These are phyloP conservation scores for Lithophane socia DNA, from an alignment of 2,888 invertebrate genomes.

Conservation along the genomic window DNA sequence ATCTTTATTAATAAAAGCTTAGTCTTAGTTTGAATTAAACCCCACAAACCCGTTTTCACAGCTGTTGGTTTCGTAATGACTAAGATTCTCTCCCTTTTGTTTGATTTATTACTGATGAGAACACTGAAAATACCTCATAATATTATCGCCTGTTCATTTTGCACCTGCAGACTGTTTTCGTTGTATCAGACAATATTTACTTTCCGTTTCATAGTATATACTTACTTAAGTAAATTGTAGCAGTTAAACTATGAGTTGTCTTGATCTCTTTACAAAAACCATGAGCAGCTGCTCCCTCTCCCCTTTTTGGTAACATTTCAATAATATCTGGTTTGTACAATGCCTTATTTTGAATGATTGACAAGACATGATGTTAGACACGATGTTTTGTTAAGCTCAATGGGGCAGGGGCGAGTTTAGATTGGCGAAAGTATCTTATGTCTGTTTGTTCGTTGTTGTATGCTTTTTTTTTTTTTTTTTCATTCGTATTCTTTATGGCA, in stretches of 20 bases:
- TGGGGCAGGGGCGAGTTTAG: not conserved
- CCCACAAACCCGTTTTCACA: not conserved
- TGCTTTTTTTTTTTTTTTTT: too few relatives aligned
- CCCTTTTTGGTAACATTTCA: constrained; percentile 4
- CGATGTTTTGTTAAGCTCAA: constrained; percentile 32
- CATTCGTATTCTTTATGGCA: too few relatives aligned
- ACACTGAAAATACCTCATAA: not conserved
- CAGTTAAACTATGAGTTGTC: too few relatives aligned
- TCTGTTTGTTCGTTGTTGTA: not conserved
- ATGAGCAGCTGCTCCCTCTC: not conserved
- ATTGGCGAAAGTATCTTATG: not conserved
- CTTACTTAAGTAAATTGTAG: too few relatives aligned
- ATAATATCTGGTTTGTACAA: constrained; percentile 18
- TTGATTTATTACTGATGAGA: not conserved
- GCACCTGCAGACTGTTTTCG: constrained; percentile 10
- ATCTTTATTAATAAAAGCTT: not conserved
- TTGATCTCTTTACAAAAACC: too few relatives aligned
- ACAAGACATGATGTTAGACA: not conserved
- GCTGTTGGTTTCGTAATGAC: not conserved
- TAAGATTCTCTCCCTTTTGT: not conserved
- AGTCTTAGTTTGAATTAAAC: not conserved
- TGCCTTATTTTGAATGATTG: constrained; percentile 12
- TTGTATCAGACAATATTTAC: not conserved
- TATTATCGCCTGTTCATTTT: not conserved
- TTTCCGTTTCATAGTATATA: not conserved